phyloP scores from a whole-genome alignment of 2,797 vertebrate species.

The Halcyon chelicuti region DNA sequence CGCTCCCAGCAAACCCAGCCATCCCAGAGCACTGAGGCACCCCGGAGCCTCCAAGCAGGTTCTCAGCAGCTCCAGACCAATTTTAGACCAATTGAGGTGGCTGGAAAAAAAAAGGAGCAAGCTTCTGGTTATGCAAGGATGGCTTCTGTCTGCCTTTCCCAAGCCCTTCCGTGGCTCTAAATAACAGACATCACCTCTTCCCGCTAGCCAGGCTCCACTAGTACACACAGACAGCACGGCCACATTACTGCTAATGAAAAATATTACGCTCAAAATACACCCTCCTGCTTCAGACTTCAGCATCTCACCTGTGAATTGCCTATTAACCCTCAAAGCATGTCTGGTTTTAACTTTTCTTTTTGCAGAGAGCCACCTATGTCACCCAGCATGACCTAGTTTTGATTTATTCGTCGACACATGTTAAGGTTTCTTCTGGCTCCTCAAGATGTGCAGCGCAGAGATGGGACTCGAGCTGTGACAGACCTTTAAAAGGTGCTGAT shows the following conservation, averaged over 20 bases:
- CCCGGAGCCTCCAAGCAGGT: background rate
- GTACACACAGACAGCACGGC: background rate
- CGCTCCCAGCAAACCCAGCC: background rate
- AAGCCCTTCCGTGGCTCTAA: background rate
- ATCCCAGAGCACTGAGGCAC: background rate
- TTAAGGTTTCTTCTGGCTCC: background rate
- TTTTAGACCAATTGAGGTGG: background rate
- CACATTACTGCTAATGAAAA: background rate
- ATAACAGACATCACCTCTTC: background rate
- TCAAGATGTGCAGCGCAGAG: accelerated
- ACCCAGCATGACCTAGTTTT: background rate
- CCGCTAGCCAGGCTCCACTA: background rate
- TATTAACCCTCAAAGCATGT: background rate
- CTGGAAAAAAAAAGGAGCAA: background rate
- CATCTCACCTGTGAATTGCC: background rate
- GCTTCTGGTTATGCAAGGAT: background rate
- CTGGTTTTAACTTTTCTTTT: too few species aligned
- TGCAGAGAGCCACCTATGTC: accelerated
- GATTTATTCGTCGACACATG: background rate
- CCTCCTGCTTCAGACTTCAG: background rate
- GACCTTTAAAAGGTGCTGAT: background rate
- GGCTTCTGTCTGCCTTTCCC: background rate
- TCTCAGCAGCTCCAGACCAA: background rate
- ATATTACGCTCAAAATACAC: background rate
- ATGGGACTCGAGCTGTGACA: background rate